Evolutionary conservation across 2,113 vertebrate species (phyloP), one percentile per base, ranked within the genome.

Genomic region (Paraplagusia blochii): DNA sequence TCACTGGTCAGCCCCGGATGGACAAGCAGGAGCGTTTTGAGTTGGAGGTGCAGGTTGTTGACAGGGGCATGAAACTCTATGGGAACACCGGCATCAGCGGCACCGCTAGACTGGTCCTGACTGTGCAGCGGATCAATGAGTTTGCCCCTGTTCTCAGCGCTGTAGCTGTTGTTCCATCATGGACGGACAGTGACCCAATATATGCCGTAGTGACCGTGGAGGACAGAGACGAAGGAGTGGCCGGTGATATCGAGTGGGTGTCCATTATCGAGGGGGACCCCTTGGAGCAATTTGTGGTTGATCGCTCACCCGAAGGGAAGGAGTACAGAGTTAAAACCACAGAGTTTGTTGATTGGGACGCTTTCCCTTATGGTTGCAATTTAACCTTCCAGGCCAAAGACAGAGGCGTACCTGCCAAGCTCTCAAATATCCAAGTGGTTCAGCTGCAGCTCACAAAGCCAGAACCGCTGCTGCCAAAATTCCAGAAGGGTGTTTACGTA

Each of bases 351-450:
- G 89, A 94, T 29, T 97, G 94, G 96, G 89, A 90, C 58, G 85
- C 53, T 65, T 92, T 93, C 63, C 92, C 93, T 0, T 92, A 93
- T 18, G 94, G 95, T 54, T 94, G 87, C 70, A 98, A 98, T 49
- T 87, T 99, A 54, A 98, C 95, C 15, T 89, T 99, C 8, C 95
- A 98, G 85, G 95, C 96, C 1, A 97, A 94, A 88, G 97, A 99
- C 84, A 91, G 90, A 59, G 97, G 95, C 8, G 86, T 90, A 29
- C 95, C 96, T 44, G 92, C 95, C 17, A 95, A 91, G 60, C 91
- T 92, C 77, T 99, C 97, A 18, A 92, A 93, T 0, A 82, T 88
- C 7, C 92, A 93, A 59, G 64, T 90, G 19, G 85, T 97, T 53
- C 93, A 94, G 54, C 85, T 99, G 63, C 74, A 89, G 71, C 90